A percentile compares a stretch with the other conserved stretches of the same genome.
Conservation (phyloP, 2,888 invertebrate genomes). For the Sclerodermus sp. region DNA sequence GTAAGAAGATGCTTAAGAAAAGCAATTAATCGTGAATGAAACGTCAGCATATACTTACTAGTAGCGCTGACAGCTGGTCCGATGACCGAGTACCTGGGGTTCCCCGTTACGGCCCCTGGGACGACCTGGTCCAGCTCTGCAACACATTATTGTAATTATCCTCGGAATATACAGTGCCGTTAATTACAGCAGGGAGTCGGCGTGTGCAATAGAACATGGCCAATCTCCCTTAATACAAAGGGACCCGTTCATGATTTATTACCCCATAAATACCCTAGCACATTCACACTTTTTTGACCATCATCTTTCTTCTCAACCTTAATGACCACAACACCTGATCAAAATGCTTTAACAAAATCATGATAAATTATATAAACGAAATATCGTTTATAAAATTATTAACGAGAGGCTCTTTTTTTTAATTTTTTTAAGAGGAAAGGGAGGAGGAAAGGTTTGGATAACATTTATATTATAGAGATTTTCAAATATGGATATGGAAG, state of each 20-base stretch:
- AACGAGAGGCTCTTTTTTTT: too few species aligned
- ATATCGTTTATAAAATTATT: too few species aligned
- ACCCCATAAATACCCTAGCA: slow-evolving; percentile 41
- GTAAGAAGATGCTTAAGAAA: slow-evolving; percentile 17
- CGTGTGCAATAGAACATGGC: slow-evolving; percentile 43
- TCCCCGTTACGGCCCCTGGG: slow-evolving; percentile 53
- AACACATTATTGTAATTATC: slow-evolving; percentile 58
- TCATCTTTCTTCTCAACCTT: too few species aligned
- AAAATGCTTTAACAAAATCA: too few species aligned
- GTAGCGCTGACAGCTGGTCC: slow-evolving; percentile 76
- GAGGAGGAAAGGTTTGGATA: too few species aligned
- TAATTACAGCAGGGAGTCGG: slow-evolving; percentile 39
- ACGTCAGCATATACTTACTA: slow-evolving; percentile 63
- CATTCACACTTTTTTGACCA: too few species aligned
- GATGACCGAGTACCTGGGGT: slow-evolving; percentile 61
- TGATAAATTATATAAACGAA: too few species aligned
- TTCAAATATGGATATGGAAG: too few species aligned
- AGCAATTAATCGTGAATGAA: slow-evolving; percentile 25
- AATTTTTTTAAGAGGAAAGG: too few species aligned
- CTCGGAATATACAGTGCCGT: slow-evolving; percentile 53
- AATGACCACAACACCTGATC: too few species aligned
- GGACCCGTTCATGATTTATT: slow-evolving; percentile 47
- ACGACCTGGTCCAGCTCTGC: slow-evolving; percentile 56
- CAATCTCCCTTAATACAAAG: slow-evolving; percentile 53
- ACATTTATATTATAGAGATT: too few species aligned